A percentile compares a stretch with the other conserved stretches of the same genome.
phyloP scores from a whole-genome alignment of 2,888 invertebrate species.

The Chymomyza caudatula region DNA sequence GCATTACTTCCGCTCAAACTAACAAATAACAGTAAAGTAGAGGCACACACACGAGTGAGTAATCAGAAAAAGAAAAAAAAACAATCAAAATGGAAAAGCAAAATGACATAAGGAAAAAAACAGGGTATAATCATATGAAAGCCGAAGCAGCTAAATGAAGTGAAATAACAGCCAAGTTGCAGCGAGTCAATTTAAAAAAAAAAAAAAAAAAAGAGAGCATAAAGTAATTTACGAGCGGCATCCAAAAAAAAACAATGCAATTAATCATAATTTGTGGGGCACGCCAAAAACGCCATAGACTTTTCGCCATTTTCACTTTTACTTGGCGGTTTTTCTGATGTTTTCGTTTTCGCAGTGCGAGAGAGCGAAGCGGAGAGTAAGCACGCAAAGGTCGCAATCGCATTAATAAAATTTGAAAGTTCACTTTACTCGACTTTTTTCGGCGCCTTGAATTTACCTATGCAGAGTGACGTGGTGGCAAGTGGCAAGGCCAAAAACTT shows the following conservation, averaged over 20 bases:
- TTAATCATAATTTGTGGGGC: constrained; percentile 48
- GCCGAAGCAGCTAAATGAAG: background rate
- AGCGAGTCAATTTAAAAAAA: background rate
- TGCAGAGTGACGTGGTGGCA: no score
- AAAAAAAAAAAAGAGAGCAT: constrained; percentile 14
- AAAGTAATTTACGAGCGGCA: constrained; percentile 50
- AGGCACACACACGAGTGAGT: constrained; percentile 23
- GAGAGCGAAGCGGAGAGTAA: background rate
- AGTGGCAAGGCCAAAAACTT: background rate
- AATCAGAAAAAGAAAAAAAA: constrained; percentile 21
- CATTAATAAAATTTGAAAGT: constrained; percentile 1
- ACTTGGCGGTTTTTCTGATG: background rate
- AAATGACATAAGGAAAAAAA: constrained; percentile 28
- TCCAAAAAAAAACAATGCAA: constrained; percentile 37
- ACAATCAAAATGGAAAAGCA: no score
- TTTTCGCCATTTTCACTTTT: constrained; percentile 31
- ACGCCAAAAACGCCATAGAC: constrained; percentile 23
- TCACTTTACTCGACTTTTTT: background rate
- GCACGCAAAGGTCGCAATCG: background rate
- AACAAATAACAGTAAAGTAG: background rate
- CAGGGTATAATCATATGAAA: background rate
- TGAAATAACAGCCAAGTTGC: background rate
- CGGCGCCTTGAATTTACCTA: background rate
- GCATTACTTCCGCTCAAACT: background rate
- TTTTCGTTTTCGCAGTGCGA: background rate